phyloP scores from a whole-genome alignment of 2,797 vertebrate species.

The Chrosomus eos region DNA sequence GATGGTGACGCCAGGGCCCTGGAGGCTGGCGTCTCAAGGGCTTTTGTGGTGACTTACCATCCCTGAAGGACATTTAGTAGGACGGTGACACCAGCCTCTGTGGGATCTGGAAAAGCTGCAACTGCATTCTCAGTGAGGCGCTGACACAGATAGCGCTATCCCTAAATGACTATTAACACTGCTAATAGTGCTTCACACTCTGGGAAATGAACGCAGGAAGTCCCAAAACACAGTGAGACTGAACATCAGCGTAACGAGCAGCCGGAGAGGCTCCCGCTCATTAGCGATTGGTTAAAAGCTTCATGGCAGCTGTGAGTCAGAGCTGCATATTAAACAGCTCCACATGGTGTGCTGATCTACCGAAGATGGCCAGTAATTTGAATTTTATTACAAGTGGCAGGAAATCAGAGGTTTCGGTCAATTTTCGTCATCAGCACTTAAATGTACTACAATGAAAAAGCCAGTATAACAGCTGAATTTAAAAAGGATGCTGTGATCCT shows the following conservation, averaged over 20 bases:
- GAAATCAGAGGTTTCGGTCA: constrained; percentile 20
- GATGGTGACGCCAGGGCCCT: constrained; percentile 3
- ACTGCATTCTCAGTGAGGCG: constrained; percentile 35
- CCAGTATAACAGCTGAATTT: constrained; percentile 13
- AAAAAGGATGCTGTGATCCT: not conserved
- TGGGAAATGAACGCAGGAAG: constrained; percentile 51
- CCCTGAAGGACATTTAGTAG: constrained; percentile 23
- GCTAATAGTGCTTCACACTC: constrained; percentile 49
- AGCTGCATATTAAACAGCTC: constrained; percentile 51
- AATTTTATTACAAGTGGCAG: constrained; percentile 8
- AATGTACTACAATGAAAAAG: constrained; percentile 15
- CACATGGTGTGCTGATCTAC: constrained; percentile 42
- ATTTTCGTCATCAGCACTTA: constrained; percentile 3
- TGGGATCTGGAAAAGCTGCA: constrained; percentile 37
- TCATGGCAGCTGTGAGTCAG: constrained; percentile 48
- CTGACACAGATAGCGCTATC: constrained; percentile 46
- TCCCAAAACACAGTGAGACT: constrained; percentile 57
- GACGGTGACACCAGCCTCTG: constrained; percentile 28
- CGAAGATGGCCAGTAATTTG: constrained; percentile 41
- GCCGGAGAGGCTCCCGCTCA: constrained; percentile 37
- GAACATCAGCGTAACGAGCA: constrained; percentile 30
- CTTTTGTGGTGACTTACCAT: constrained; percentile 13
- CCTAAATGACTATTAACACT: constrained; percentile 53
- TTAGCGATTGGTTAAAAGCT: constrained; percentile 38
- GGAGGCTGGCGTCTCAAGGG: constrained; percentile 19